phyloP scores from a whole-genome alignment of 2,888 invertebrate species.

The Drosophila barbarae region DNA sequence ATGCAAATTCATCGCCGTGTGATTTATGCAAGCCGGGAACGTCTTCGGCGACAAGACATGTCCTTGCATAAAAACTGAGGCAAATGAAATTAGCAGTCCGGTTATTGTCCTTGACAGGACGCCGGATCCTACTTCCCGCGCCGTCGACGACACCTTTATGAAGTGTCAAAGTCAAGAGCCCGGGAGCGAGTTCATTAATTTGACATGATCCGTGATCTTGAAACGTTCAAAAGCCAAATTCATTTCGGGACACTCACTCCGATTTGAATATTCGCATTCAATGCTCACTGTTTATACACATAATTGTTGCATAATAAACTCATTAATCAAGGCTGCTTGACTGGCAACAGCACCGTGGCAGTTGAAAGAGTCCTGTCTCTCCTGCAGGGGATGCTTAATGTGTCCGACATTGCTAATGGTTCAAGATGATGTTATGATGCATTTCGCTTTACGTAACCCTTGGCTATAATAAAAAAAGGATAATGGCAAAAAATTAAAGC shows the following conservation, averaged over 20 bases:
- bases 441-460: constrained; percentile 16
- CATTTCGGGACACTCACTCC: constrained; percentile 56
- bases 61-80: constrained; percentile 65
- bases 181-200: constrained; percentile 68
- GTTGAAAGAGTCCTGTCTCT: constrained; percentile 25
- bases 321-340: constrained; percentile 68
- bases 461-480: neutral
- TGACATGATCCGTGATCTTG: constrained; percentile 67
- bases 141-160: constrained; percentile 69
- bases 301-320: constrained; percentile 75
- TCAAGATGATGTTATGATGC: constrained; percentile 58
- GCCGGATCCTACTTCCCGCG: constrained; percentile 31
- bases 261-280: constrained; percentile 42
- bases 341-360: constrained; percentile 29
- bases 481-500: constrained; percentile 26
- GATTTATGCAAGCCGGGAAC: constrained; percentile 60
- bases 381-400: constrained; percentile 14
- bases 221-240: constrained; percentile 19
- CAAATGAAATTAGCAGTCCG: constrained; percentile 63
- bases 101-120: constrained; percentile 22
- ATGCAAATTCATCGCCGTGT: constrained; percentile 58
- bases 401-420: constrained; percentile 56
- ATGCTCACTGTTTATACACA: constrained; percentile 57
- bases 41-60: constrained; percentile 40
- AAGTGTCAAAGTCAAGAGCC: constrained; percentile 71